phyloP scores from a whole-genome alignment of 1,140 invertebrate genomes.

The Paraescarpia echinospica region DNA sequence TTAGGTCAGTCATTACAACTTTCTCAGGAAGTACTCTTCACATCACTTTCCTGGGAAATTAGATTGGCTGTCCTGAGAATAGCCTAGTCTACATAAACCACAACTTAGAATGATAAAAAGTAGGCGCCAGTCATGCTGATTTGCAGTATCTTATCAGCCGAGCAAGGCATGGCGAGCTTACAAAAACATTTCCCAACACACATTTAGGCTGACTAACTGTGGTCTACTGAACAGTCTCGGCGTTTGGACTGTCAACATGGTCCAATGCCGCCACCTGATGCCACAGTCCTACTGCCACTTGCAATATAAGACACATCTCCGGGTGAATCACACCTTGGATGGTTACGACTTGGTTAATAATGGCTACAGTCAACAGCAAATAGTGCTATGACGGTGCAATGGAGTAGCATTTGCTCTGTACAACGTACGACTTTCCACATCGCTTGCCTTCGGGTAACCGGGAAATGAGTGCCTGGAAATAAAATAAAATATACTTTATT shows the following conservation, averaged over 20 bases:
- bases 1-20: not conserved
- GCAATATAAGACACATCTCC: not conserved
- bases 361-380: not conserved
- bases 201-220: not conserved
- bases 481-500: not conserved
- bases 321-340: not conserved
- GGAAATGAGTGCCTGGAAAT: slow-evolving; percentile 18
- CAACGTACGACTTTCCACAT: slow-evolving; percentile 17
- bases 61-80: not conserved
- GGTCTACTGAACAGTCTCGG: not conserved
- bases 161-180: not conserved
- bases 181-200: not conserved
- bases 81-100: not conserved
- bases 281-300: not conserved
- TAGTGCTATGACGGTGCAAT: not conserved
- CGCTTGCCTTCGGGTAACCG: slow-evolving; percentile 17
- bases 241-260: not conserved
- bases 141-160: not conserved
- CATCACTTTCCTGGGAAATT: not conserved
- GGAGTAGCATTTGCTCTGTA: slow-evolving; percentile 22
- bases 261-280: not conserved
- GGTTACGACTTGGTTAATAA: not conserved
- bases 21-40: not conserved
- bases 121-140: not conserved
- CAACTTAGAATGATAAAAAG: not conserved